Evolutionary conservation across 2,888 invertebrate species (phyloP).

Genomic region (Craniophora ligustri): DNA sequence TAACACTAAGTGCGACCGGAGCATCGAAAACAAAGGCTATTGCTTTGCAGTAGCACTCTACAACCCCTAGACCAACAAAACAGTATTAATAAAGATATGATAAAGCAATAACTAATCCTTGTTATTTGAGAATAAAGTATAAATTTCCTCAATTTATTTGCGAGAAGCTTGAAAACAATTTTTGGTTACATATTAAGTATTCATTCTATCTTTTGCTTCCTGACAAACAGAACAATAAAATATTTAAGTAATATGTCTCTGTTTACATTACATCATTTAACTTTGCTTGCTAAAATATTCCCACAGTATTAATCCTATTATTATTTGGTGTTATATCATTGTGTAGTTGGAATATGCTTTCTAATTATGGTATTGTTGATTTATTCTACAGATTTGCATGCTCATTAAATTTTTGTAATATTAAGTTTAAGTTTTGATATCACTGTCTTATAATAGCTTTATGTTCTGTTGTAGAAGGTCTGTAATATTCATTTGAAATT

Average conservation of each 20-base stretch:
- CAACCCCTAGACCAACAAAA: too few species aligned
- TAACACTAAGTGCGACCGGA: too few species aligned
- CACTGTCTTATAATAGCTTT: slow-evolving; percentile 1
- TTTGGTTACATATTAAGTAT: background rate
- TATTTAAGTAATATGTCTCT: too few species aligned
- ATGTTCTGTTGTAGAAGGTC: background rate
- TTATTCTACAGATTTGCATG: background rate
- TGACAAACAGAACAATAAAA: background rate
- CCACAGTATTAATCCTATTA: background rate
- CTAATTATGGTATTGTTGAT: background rate
- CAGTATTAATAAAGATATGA: too few species aligned
- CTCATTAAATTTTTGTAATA: background rate
- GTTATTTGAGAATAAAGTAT: background rate
- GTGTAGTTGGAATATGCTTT: slow-evolving; percentile 4
- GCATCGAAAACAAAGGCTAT: too few species aligned
- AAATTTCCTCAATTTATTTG: slow-evolving; percentile 17
- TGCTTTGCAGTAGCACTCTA: too few species aligned
- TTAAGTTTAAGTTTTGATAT: background rate
- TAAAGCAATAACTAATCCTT: background rate
- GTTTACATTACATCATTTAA: background rate
- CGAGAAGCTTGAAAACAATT: background rate
- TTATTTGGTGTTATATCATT: background rate
- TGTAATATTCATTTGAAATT: too few species aligned
- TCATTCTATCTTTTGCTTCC: slow-evolving; percentile 13
- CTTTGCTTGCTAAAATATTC: slow-evolving; percentile 1